Evolutionary conservation across 2,797 vertebrate species (phyloP).

Genomic region (Alca torda): DNA sequence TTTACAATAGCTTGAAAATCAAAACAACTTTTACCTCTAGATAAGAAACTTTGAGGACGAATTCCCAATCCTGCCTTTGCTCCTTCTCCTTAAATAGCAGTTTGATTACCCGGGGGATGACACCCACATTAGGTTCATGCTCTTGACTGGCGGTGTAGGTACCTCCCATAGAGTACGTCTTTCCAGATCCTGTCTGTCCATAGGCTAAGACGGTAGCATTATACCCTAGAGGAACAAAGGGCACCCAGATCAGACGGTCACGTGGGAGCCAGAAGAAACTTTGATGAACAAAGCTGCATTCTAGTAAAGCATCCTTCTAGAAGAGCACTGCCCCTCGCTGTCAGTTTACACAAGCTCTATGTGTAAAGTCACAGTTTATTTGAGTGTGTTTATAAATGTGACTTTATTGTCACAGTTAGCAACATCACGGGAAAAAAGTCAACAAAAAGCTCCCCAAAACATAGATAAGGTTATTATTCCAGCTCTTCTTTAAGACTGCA

Average conservation of each 20-base stretch:
- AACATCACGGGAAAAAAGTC: fast-evolving
- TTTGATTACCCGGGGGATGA: conserved; percentile 91
- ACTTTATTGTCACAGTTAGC: no score
- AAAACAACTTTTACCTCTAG: conserved; percentile 83
- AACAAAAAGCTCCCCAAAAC: neutral
- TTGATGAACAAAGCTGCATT: neutral
- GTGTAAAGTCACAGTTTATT: no score
- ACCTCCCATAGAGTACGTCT: conserved; percentile 96
- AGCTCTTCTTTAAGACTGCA: neutral
- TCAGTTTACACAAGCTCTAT: fast-evolving
- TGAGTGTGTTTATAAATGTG: no score
- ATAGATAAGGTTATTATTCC: neutral
- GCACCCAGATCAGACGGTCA: neutral
- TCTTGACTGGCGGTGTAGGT: conserved; percentile 90
- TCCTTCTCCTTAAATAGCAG: conserved; percentile 87
- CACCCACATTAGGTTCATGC: conserved; percentile 86
- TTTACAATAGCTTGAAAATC: neutral
- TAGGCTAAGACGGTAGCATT: conserved; percentile 95
- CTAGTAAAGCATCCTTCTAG: neutral
- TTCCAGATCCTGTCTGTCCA: conserved; percentile 95
- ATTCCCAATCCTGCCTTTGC: conserved; percentile 81
- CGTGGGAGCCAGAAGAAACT: neutral
- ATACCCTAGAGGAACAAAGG: conserved; percentile 82
- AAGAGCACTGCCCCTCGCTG: fast-evolving
- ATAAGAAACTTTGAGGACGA: conserved; percentile 87